Base-by-base conservation (phyloP, 2,113 vertebrate genomes). In the Furnarius figulus region DNA sequence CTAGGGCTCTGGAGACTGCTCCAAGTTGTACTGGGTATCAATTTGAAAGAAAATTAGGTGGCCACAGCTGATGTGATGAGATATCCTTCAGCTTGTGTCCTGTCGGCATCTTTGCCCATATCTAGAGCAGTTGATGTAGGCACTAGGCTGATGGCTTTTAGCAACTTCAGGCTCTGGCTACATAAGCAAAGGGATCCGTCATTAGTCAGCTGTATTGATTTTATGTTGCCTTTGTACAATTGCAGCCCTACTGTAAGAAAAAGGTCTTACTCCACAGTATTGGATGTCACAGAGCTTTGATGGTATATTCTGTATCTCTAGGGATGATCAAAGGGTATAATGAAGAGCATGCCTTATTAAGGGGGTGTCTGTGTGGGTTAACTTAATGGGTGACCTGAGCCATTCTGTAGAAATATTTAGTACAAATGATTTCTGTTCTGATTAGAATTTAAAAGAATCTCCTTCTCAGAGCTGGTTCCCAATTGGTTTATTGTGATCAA, bases 171-270 rank as follows among this genome's bases (percentile, higher is more conserved):
- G 52, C 24, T 86, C 80, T 94, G 55, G 15, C 50, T 66, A 11
- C 72, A 52, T 58, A 63, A 90, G 78, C 68, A 78, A 61, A 86
- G 83, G 75, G 61, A 75, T 86, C 59, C 52, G 94, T 93, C 85
- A 56, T 94, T 93, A 94, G 61, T 91, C 76, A 86, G 42, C 72
- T 77, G 25, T 93, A 88, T 91, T 92, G 93, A 89, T 96, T 96
- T 95, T 78, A 12, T 50, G 61, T 58, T 80, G 52, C 35, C 55
- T 88, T 81, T 84, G 70, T 78, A 58, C 56, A 66, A 0, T 63
- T 0, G 0, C 42, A 90, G 62, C 42, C 61, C 50, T 40, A 11
- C 52, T 84, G 85, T 72, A 71, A 66, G 83, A 71, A 79, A 95
- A 75, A 88, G 71, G 79, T 88, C 90, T 87, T 91, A 59, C n/a